A percentile compares a stretch with the other conserved stretches of the same genome.
Conservation (phyloP, 2,797 vertebrate species). For the Danio aesculapii region DNA sequence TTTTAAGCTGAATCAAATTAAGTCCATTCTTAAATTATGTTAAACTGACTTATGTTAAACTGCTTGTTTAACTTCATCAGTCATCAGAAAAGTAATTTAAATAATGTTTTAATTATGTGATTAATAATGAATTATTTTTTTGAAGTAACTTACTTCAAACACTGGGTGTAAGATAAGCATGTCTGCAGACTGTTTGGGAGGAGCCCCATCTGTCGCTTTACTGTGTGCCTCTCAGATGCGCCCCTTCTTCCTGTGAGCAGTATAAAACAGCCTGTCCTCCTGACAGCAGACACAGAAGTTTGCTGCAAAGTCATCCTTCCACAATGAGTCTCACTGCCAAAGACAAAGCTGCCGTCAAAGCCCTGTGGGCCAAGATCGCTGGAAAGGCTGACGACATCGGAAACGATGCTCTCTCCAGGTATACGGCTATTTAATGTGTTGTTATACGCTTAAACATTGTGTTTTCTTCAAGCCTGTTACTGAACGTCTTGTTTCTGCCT, state of each 20-base stretch:
- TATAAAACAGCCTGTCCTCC: conserved; percentile 54
- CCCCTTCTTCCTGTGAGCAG: neutral
- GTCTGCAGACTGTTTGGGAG: too few species aligned
- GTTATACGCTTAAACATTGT: neutral
- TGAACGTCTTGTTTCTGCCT: conserved; percentile 3
- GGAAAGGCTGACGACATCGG: conserved; percentile 59
- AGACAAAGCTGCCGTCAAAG: conserved; percentile 78
- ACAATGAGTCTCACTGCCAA: conserved; percentile 73
- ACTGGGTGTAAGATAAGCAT: too few species aligned
- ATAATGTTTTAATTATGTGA: too few species aligned
- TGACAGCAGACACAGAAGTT: conserved; percentile 36
- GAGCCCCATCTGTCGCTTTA: neutral
- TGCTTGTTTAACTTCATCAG: too few species aligned
- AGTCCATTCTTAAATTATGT: too few species aligned
- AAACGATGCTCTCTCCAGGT: conserved; percentile 79
- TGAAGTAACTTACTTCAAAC: too few species aligned
- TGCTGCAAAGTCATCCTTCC: conserved; percentile 33
- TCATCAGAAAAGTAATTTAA: too few species aligned
- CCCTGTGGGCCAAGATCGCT: conserved; percentile 67
- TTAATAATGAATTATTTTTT: too few species aligned
- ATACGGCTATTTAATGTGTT: conserved; percentile 15
- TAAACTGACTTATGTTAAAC: too few species aligned
- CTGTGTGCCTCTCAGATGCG: too few species aligned
- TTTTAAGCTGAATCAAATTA: too few species aligned
- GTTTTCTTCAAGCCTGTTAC: neutral